Evolutionary conservation across 2,113 vertebrate species (phyloP), one percentile per base, ranked within the genome.

Genomic region (Meles meles): DNA sequence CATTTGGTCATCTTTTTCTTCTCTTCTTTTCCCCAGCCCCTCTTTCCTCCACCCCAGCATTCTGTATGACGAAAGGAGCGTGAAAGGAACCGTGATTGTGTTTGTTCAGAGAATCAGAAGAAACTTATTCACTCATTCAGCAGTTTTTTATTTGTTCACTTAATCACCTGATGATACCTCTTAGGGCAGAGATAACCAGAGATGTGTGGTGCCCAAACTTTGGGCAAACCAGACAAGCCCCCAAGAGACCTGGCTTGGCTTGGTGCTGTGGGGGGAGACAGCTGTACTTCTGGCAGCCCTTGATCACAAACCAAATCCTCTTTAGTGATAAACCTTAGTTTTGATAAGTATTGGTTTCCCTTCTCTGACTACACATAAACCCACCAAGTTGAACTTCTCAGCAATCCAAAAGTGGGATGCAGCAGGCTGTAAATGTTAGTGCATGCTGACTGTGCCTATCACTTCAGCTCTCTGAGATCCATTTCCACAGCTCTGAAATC

Each of bases 381-480:
- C 89, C 4, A 39, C 9, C 31, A 93, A 44, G 18, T 0, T 57
- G 31, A 72, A 91, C 20, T 81, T 69, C 42, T n/a, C 63, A 71
- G 86, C 29, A 42, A 79, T 65, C 29, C 11, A 77, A 92, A 93
- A 83, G 49, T 27, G 82, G 91, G 87, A 29, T 7, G 31, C 21
- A 44, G 17, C 18, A n/a, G 9, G 3, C 77, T 82, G 1, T 61
- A 52, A 71, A 65, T 34, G 18, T 9, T 18, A 29, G 34, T 12
- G 17, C 31, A 21, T 11, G 47, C 61, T 71, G 63, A 55, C 39
- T 69, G 57, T 61, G 34, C 86, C 61, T 31, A 90, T 72, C 84
- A 44, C 25, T 71, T 95, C 39, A 63, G 18, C 89, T 95, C 87
- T 95, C 77, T 74, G 12, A 88, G 87, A 96, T 84, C 86, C 18